These are phyloP conservation scores for Anabas testudineus DNA, from an alignment of 2,797 vertebrate genomes.

Conservation along the genomic window DNA sequence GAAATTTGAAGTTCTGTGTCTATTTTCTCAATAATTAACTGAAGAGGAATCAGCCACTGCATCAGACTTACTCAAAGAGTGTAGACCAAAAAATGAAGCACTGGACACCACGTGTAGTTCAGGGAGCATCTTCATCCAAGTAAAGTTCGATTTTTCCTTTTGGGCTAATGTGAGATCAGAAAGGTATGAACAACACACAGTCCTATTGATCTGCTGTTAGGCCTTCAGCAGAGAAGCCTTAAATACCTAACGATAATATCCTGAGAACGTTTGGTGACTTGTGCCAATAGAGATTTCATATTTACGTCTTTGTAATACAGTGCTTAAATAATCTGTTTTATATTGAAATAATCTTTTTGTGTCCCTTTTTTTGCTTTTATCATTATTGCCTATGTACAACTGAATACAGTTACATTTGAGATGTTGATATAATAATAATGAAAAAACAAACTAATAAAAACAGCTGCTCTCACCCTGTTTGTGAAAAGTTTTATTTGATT, in stretches of 20 bases:
- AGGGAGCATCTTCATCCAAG: not conserved
- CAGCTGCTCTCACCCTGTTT: constrained; percentile 18
- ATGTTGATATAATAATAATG: constrained; percentile 16
- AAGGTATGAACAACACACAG: not conserved
- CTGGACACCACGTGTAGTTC: not conserved
- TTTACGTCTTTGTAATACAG: constrained; percentile 42
- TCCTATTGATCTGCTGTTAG: not conserved
- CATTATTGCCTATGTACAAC: constrained; percentile 24
- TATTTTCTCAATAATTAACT: no score
- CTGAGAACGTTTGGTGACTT: constrained; percentile 2
- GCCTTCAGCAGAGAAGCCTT: constrained; percentile 6
- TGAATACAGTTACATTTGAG: constrained; percentile 28
- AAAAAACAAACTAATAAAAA: constrained; percentile 45
- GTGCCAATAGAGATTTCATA: constrained; percentile 19
- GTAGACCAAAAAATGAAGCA: not conserved
- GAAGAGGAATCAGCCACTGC: not conserved
- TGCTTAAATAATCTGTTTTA: constrained; percentile 31
- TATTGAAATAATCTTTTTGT: constrained; percentile 1
- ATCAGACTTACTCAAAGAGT: no score
- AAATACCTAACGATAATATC: not conserved
- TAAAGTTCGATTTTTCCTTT: not conserved
- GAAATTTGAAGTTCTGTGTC: no score
- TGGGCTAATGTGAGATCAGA: constrained; percentile 9
- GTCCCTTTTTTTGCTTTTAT: constrained; percentile 29
- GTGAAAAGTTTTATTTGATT: not conserved